phyloP scores from a whole-genome alignment of 1,140 invertebrate species.

The Arion vulgaris region DNA sequence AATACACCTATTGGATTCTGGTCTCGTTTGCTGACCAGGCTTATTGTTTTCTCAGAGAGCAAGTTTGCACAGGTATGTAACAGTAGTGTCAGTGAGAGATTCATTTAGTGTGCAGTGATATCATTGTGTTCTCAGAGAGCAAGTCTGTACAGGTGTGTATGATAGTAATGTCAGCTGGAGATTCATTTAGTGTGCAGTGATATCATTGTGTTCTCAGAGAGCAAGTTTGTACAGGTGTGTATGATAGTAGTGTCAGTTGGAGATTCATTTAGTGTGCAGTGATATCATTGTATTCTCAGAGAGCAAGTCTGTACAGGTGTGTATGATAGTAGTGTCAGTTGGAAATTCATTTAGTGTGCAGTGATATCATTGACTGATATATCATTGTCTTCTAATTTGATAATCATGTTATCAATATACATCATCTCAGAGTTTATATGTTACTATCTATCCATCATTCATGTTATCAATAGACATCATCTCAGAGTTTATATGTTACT shows the following conservation, averaged over 20 bases:
- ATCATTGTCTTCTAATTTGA: no score
- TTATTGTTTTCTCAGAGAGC: constrained; percentile 72
- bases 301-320: constrained; percentile 54
- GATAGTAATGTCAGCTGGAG: not conserved
- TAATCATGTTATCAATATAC: no score
- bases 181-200: no score
- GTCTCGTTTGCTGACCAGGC: constrained; percentile 91
- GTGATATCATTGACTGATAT: no score
- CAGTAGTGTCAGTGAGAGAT: no score
- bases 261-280: no score
- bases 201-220: constrained; percentile 72
- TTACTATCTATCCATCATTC: no score
- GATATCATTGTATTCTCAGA: constrained; percentile 73
- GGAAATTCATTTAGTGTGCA: no score
- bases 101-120: no score
- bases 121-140: constrained; percentile 72
- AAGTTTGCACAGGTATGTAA: constrained; percentile 51
- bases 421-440: no score
- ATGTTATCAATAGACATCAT: no score
- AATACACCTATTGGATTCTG: constrained; percentile 98
- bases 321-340: not conserved
- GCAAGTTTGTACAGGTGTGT: constrained; percentile 53
- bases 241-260: not conserved
- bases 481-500: no score
- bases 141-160: constrained; percentile 52